phyloP scores from a whole-genome alignment of 2,888 invertebrate genomes.

The Acrobasis consociella region DNA sequence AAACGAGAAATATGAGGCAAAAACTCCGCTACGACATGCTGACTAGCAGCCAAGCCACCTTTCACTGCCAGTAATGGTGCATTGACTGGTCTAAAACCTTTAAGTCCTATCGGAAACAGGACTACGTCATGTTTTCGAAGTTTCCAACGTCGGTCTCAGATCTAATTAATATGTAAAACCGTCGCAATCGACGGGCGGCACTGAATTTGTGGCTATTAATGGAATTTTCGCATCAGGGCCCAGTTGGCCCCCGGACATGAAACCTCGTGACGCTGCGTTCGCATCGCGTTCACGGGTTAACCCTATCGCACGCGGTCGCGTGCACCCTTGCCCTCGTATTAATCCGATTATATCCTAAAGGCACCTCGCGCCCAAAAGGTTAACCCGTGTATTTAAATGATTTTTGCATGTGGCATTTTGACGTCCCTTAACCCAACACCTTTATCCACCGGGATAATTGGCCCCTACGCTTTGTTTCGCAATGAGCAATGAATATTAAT shows the following conservation, averaged over 20 bases:
- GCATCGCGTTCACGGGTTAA: slow-evolving; percentile 30
- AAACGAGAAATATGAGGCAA: slow-evolving; percentile 26
- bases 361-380: slow-evolving; percentile 56
- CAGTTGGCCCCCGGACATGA: slow-evolving; percentile 40
- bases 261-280: slow-evolving; percentile 37
- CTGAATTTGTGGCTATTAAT: slow-evolving; percentile 67
- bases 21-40: slow-evolving; percentile 32
- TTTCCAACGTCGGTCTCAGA: slow-evolving; percentile 26
- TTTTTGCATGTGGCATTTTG: slow-evolving; percentile 71
- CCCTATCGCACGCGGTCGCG: slow-evolving; percentile 25
- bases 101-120: slow-evolving; percentile 26
- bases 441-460: slow-evolving; percentile 56
- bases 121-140: slow-evolving; percentile 28
- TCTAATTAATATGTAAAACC: slow-evolving; percentile 51
- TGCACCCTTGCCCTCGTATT: slow-evolving; percentile 51
- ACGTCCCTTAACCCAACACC: slow-evolving; percentile 61
- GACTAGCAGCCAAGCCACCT: slow-evolving; percentile 34
- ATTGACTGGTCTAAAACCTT: slow-evolving; percentile 25
- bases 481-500: slow-evolving; percentile 77
- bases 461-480: slow-evolving; percentile 61
- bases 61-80: slow-evolving; percentile 39
- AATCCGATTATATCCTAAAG: slow-evolving; percentile 72
- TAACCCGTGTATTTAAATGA: slow-evolving; percentile 60
- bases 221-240: slow-evolving; percentile 68
- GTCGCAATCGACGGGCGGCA: slow-evolving; percentile 47